These are phyloP conservation scores for Nesidiocoris tenuis DNA, from an alignment of 2,888 invertebrate species.

Conservation along the genomic window DNA sequence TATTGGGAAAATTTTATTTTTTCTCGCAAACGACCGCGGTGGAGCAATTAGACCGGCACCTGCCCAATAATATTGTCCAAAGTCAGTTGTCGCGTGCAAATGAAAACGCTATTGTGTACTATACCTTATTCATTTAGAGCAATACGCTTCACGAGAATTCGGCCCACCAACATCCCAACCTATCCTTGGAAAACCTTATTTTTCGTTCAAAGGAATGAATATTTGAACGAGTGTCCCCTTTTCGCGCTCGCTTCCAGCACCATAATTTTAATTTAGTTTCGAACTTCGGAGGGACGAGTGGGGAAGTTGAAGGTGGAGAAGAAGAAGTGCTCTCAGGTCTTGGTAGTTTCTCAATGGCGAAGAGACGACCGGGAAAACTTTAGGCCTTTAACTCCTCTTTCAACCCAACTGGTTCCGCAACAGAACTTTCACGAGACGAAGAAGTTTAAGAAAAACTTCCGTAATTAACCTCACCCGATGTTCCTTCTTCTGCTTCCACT, in stretches of 20 bases:
- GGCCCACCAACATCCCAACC: background rate
- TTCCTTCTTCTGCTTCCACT: background rate
- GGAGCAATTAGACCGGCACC: no score
- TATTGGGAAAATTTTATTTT: no score
- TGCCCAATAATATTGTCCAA: no score
- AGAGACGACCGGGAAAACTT: background rate
- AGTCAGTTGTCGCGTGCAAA: no score
- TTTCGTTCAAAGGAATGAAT: background rate
- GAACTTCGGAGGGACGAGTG: background rate
- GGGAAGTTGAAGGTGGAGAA: background rate
- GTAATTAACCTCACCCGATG: background rate
- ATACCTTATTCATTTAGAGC: no score
- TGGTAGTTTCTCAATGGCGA: background rate
- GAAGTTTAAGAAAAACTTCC: background rate
- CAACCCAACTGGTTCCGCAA: background rate
- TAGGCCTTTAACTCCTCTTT: background rate
- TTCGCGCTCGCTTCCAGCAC: background rate
- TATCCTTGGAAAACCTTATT: background rate
- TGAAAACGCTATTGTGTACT: no score
- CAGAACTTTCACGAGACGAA: background rate
- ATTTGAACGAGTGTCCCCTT: background rate
- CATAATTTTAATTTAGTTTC: background rate
- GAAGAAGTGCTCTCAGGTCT: background rate
- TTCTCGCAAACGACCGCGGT: no score
- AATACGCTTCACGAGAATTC: no score